These are phyloP conservation scores for Ceramica pisi DNA, from an alignment of 2,888 invertebrate species.

Conservation along the genomic window DNA sequence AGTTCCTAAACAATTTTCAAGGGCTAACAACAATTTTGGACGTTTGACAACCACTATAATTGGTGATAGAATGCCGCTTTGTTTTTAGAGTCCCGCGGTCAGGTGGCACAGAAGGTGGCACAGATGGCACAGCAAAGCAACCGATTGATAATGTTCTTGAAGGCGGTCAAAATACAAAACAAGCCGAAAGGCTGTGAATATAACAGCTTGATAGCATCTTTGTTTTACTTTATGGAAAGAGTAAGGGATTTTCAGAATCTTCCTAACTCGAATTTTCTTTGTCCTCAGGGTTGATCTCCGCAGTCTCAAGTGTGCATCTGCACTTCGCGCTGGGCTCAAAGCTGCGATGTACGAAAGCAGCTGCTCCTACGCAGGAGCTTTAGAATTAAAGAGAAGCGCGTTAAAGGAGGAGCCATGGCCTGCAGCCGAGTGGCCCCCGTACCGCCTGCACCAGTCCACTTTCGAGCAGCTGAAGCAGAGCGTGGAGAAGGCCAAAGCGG, in stretches of 20 bases:
- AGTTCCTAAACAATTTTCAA: no score
- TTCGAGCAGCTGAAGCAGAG: conserved; percentile 97
- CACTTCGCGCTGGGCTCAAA: conserved; percentile 84
- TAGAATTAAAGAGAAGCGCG: conserved; percentile 94
- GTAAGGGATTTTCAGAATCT: background rate
- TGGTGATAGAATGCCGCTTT: no score
- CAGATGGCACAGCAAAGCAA: no score
- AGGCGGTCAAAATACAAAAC: no score
- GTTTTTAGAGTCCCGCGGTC: no score
- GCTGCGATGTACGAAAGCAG: conserved; percentile 97
- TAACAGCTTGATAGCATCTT: background rate
- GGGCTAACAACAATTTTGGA: no score
- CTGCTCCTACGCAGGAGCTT: conserved; percentile 96
- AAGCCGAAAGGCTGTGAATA: background rate
- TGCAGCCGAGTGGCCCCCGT: conserved; percentile 93
- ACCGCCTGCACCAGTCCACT: conserved; percentile 96
- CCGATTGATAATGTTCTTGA: no score
- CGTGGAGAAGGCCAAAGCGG: conserved; percentile 97
- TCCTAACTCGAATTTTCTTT: conserved; percentile 12
- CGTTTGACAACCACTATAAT: no score
- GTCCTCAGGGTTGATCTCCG: conserved; percentile 83
- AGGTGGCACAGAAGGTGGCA: no score
- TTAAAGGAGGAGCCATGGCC: conserved; percentile 91
- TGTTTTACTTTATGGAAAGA: background rate
- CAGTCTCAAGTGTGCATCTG: conserved; percentile 84